Conservation (phyloP, 2,888 invertebrate species). For the Pterobdella sp. region DNA sequence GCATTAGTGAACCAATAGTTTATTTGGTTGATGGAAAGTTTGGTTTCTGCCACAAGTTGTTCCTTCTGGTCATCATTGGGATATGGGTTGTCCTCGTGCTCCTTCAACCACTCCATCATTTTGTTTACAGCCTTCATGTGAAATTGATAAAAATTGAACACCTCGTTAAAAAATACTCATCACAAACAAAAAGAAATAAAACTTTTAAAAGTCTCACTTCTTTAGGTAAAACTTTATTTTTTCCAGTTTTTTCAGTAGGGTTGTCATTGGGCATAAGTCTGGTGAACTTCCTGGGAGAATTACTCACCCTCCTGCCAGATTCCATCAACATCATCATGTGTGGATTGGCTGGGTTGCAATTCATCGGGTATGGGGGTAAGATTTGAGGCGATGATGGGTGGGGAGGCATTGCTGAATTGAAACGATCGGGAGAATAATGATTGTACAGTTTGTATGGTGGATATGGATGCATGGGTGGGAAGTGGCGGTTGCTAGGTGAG, state of each 20-base stretch:
- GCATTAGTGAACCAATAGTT: constrained; percentile 53
- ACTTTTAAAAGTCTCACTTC: constrained; percentile 34
- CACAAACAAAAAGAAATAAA: not conserved
- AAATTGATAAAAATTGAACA: not conserved
- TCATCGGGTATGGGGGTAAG: constrained; percentile 1
- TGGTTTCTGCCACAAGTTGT: constrained; percentile 49
- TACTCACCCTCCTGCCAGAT: constrained; percentile 22
- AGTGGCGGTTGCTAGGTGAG: not conserved
- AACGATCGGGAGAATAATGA: not conserved
- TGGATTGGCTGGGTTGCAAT: constrained; percentile 14
- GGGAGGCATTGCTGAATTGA: constrained; percentile 12
- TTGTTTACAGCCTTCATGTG: constrained; percentile 47
- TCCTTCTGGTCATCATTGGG: constrained; percentile 52
- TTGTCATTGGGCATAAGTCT: constrained; percentile 20
- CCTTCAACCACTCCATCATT: constrained; percentile 50
- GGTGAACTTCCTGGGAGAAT: constrained; percentile 30
- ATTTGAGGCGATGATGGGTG: not conserved
- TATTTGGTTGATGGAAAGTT: constrained; percentile 50
- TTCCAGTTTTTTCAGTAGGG: constrained; percentile 33
- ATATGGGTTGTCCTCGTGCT: constrained; percentile 51
- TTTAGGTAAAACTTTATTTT: constrained; percentile 40
- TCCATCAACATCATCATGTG: constrained; percentile 26
- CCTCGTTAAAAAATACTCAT: too few relatives aligned
- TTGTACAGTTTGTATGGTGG: not conserved
- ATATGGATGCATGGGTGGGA: constrained; percentile 12